Evolutionary conservation across 2,797 vertebrate genomes (phyloP), one percentile per base, ranked within the genome.

Genomic region (Selene dorsalis): DNA sequence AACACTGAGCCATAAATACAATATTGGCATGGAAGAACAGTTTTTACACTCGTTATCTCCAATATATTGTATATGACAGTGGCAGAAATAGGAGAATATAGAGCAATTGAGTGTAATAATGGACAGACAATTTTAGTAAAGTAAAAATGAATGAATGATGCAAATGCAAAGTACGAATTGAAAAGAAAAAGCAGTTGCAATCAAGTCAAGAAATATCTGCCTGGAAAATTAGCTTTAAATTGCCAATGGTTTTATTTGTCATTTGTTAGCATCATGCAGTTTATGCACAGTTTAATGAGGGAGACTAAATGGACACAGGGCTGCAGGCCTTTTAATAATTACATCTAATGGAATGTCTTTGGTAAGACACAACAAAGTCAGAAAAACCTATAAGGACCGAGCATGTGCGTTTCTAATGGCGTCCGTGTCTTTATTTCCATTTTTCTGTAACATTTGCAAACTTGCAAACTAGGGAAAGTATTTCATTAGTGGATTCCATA

Each of bases 381-480:
- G 13, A 30, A 30, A 28, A 17, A 38, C 43, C 26, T 0, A 24
- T 55, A 50, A 41, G 0, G 5, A 72, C 53, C 2, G 56, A 4
- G 2, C 0, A 11, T 35, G 38, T 50, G 14, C 4, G 12, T 58
- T 8, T 32, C 61, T 64, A 63, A 24, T 4, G 12, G 3, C 6
- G n/a, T 48, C 4, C 48, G 3, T 28, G 32, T 18, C 24, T 55
- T 28, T 0, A 13, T 67, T 53, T 18, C 3, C 7, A 56, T 38
- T 18, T 24, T 30, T 57, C n/a, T 66, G 73, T 53, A 48, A 58
- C 69, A 73, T 73, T 39, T 47, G 2, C 67, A 65, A 35, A 48
- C 12, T 38, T 50, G 39, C 13, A 55, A 35, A 61, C 20, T 35
- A n/a, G 3, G 45, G 5, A 32, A 56, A 39, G 38, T 13, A 12